Base-by-base conservation (phyloP, 2,888 invertebrate species). In the Neocrepidodera transversa region DNA sequence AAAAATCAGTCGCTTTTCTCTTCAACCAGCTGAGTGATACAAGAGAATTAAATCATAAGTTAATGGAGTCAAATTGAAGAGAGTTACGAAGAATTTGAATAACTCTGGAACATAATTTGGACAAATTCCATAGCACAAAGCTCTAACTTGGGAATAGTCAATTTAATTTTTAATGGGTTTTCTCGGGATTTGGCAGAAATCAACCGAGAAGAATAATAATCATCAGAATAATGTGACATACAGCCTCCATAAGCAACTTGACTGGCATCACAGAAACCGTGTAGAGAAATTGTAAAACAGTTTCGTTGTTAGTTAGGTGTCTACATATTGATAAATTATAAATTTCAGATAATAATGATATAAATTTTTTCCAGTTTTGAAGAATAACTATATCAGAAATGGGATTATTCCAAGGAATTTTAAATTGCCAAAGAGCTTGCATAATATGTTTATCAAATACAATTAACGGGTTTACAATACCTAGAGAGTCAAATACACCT, bases 181-280 rank as follows among this genome's bases (percentile, higher is more conserved):
- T 18, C 42, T 18, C 42, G 17, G n/a, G 42, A 42, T 18, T 42
- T 42, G 3, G 42, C 5, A n/a, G 42, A 2, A 18, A 42, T 3
- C 6, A 42, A n/a, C 6, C n/a, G 4, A 1, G 18, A 18, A 2
- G 42, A 42, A 2, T 6, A 10, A 2, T 3, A 17, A 18, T 18
- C n/a, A 18, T 42, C 42, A 18, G 18, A 10, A 42, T 42, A 42
- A 8, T 7, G 8, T 1, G 11, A 42, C 2, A 18, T n/a, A n/a
- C 42, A 42, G 6, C n/a, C n/a, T n/a, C 42, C 42, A 18, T 18
- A 42, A 18, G 42, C 42, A 1, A 18, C 17, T 42, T 18, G 42
- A 10, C 42, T 42, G 2, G 42, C 42, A 18, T 42, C 42, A 42
- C 42, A 42, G n/a, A 30, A 30, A n/a, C 30, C 30, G 30, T 30